Base-by-base conservation (phyloP, 2,888 invertebrate species). In the Thecocarcelia acutangulata region DNA sequence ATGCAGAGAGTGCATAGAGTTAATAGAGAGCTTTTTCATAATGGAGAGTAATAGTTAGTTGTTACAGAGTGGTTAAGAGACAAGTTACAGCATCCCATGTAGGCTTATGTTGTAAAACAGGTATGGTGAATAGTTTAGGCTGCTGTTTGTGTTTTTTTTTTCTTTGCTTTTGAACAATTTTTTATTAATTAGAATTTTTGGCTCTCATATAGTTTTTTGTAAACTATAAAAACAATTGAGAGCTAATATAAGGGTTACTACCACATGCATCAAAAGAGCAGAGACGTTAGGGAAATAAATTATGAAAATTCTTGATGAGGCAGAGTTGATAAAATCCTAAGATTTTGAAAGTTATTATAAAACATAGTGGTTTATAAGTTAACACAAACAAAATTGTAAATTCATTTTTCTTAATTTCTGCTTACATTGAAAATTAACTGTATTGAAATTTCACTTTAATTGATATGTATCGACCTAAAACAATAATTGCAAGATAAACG, bases 81-180 rank as follows among this genome's bases (percentile, higher is more conserved):
- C 21, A 33, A 56, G 0, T 58, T 78, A 82, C 82, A 78, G 82
- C 78, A 82, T 82, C 81, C 72, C 44, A 74, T 78, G 58, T 78
- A 78, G 78, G 74, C 17, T 77, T 52, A 48, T 64, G 78, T 70
- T 75, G 78, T 82, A 78, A 75, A 78, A 78, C 82, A 82, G 78
- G 78, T 82, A 74, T 78, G 82, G 82, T 82, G 82, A 82, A 81
- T 54, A 56, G 12, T 64, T 50, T n/a, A 3, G 17, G 15, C 8
- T 46, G n/a, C n/a, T n/a, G n/a, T 33, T 9, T 3, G 1, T 33
- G 4, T 33, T 5, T 33, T 5, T 3, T 33, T 33, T 9, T 64
- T 75, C 46, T 48, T 72, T 54, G 15, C 9, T 17, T 64, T 19
- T 50, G 19, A 64, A 63, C 13, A 37, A 8, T 46, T 9, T 63